phyloP scores from a whole-genome alignment of 2,888 invertebrate genomes.

The Exocentrus adspersus region DNA sequence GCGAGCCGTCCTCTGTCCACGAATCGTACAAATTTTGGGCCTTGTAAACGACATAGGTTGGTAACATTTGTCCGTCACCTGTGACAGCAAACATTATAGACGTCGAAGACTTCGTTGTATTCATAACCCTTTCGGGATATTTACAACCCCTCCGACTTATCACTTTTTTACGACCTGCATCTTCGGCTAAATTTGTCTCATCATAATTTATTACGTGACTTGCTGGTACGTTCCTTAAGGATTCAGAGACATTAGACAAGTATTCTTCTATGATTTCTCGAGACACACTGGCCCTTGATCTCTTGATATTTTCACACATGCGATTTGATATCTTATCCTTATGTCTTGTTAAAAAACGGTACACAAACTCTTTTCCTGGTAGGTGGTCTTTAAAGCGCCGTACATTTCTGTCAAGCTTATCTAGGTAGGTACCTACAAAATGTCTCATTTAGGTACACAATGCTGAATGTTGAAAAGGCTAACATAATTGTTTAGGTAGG shows the following conservation, averaged over 20 bases:
- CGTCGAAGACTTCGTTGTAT: conserved; percentile 39
- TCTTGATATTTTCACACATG: conserved; percentile 31
- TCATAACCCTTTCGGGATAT: conserved; percentile 34
- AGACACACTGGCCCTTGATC: conserved; percentile 31
- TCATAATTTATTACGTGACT: conserved; percentile 53
- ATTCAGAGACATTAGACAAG: conserved; percentile 41
- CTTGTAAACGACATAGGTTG: conserved; percentile 58
- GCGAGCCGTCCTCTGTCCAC: conserved; percentile 49
- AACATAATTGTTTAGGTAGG: too few relatives aligned
- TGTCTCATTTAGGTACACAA: too few relatives aligned
- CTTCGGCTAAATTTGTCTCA: conserved; percentile 53
- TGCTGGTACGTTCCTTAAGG: conserved; percentile 33
- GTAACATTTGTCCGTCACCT: conserved; percentile 52
- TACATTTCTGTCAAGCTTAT: conserved; percentile 33
- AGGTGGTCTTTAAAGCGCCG: conserved; percentile 35
- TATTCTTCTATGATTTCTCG: conserved; percentile 35
- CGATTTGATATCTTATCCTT: conserved; percentile 29
- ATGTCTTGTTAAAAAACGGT: conserved; percentile 32
- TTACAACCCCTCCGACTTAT: conserved; percentile 33
- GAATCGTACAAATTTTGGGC: conserved; percentile 48
- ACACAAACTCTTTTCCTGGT: conserved; percentile 34
- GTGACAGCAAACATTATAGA: conserved; percentile 56
- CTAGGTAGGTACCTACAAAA: too few relatives aligned
- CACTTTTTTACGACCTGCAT: conserved; percentile 45
- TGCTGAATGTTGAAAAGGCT: too few relatives aligned